Evolutionary conservation across 2,888 invertebrate genomes (phyloP), one percentile per base, ranked within the genome.

Genomic region (Eupithecia insigniata): DNA sequence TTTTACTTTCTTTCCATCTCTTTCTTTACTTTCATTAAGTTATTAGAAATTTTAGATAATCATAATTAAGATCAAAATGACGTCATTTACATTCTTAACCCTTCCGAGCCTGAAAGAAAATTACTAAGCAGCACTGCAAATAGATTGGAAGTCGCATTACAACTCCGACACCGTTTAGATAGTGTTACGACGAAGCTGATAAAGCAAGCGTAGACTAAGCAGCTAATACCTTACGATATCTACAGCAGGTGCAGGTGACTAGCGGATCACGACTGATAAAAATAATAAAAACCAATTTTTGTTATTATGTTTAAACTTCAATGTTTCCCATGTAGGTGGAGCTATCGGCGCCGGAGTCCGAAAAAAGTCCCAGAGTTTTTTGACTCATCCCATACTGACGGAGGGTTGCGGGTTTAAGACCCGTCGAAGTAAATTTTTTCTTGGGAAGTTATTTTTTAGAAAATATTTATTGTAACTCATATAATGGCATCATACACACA

Each of bases 201-300:
- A 90, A 87, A 84, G 79, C 77, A 55, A 55, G 75, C 85, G 84
- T 85, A 81, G 78, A 82, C 83, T 86, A 83, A 83, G 84, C 83
- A 83, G 84, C 87, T 91, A 89, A 91, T 90, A 89, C 90, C 85
- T 81, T 74, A 80, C 87, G 88, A 92, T 91, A 90, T 89, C 89
- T 87, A 87, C 79, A 81, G 72, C 69, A 67, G 75, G 66, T 67
- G 66, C 61, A 10, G 58, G 66, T 55, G 65, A 60, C 28, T 43
- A 78, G 79, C 75, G 76, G 70, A 65, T 43, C 70, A 69, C 74
- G 74, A 60, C 26, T 55, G 32, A 36, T 8, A 32, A 60, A 51
- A 46, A 62, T 4, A 12, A 43, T 18, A 18, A 12, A n/a, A n/a
- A n/a, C n/a, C n/a, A n/a, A n/a, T n/a, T n/a, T n/a, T n/a, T n/a